These are phyloP conservation scores for Echinometra lucunter DNA, from an alignment of 53 echinoderm and acorn worm genomes.

Conservation along the genomic window DNA sequence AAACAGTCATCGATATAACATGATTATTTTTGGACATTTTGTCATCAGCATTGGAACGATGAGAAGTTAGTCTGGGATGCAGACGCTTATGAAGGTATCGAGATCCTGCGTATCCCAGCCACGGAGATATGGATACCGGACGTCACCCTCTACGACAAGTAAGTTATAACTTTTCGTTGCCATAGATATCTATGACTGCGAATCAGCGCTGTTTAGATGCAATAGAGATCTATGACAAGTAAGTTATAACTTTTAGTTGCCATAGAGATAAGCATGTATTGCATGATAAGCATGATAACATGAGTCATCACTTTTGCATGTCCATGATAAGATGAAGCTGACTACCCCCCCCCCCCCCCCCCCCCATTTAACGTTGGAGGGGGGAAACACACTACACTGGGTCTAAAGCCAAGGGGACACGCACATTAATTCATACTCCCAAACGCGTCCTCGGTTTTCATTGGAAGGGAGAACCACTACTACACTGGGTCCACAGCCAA, in stretches of 20 bases:
- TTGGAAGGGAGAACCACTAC: too few relatives aligned
- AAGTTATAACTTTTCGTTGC: constrained; percentile 71
- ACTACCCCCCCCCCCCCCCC: not conserved
- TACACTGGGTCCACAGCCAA: too few relatives aligned
- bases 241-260: constrained; percentile 72
- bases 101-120: constrained; percentile 88
- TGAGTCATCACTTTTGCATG: not conserved
- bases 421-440: too few relatives aligned
- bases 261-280: not conserved
- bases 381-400: too few relatives aligned
- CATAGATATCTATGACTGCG: not conserved
- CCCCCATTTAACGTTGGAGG: too few relatives aligned
- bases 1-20: too few relatives aligned
- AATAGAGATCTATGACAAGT: constrained; percentile 84
- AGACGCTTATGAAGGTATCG: constrained; percentile 85
- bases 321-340: not conserved
- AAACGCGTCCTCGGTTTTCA: too few relatives aligned
- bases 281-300: too few relatives aligned
- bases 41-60: constrained; percentile 92
- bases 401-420: too few relatives aligned
- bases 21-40: too few relatives aligned
- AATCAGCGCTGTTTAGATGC: not conserved
- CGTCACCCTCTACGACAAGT: constrained; percentile 98
- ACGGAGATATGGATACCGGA: constrained; percentile 97
- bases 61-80: constrained; percentile 89